A percentile compares a stretch with the other conserved stretches of the same genome.
phyloP scores from a whole-genome alignment of 2,888 invertebrate species.

The Atrina japonica region DNA sequence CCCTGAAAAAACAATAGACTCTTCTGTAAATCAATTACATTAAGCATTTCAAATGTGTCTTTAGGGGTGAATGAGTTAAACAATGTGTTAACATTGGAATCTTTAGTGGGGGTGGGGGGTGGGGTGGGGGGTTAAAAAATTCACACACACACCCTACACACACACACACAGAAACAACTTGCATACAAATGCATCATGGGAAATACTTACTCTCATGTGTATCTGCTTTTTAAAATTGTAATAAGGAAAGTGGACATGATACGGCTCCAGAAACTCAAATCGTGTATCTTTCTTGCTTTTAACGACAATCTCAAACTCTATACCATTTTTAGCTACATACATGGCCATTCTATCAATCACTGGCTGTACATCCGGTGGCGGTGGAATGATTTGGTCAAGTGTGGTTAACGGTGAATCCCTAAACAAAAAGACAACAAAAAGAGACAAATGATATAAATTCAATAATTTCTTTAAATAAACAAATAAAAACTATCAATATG shows the following conservation, averaged over 20 bases:
- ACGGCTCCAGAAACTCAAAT: conserved; percentile 91
- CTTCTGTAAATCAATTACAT: too few relatives aligned
- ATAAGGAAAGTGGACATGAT: conserved; percentile 90
- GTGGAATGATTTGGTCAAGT: conserved; percentile 80
- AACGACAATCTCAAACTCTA: conserved; percentile 90
- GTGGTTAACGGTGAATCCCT: conserved; percentile 16
- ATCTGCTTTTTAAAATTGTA: conserved; percentile 86
- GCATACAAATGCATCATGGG: too few relatives aligned
- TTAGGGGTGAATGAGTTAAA: too few relatives aligned
- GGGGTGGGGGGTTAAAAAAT: too few relatives aligned
- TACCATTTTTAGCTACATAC: conserved; percentile 97
- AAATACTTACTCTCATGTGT: conserved; percentile 66
- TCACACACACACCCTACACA: too few relatives aligned
- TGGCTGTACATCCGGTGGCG: conserved; percentile 90
- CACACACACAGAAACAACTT: too few relatives aligned
- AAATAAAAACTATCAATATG: neutral
- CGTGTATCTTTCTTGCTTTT: conserved; percentile 85
- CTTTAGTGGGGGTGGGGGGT: too few relatives aligned
- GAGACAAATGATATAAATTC: too few relatives aligned
- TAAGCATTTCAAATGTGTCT: too few relatives aligned
- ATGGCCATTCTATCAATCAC: conserved; percentile 98
- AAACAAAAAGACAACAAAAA: too few relatives aligned
- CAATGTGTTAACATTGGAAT: too few relatives aligned
- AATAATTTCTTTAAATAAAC: neutral
- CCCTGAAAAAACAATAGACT: too few relatives aligned